Base-by-base conservation (phyloP, 2,888 invertebrate genomes). In the Pristionchus fissidentatus region DNA sequence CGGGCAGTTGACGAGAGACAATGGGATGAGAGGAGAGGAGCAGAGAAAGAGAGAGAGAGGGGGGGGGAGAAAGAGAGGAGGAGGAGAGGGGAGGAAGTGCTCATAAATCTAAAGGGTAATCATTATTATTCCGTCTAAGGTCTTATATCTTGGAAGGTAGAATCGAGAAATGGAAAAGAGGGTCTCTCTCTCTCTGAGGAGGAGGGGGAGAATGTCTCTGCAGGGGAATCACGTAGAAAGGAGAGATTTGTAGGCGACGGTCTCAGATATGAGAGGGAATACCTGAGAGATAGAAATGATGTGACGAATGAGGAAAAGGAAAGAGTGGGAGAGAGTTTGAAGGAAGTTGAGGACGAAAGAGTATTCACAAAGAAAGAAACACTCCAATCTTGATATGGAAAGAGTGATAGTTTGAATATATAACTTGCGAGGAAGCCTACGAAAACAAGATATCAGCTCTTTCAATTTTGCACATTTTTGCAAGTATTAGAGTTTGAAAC, bases 71-170 rank as follows among this genome's bases (percentile, higher is more conserved):
- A 38, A 35, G 35, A 35, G 29, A 22, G 22, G 66, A 22, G 38
- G 29, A 35, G 35, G 32, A 38, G 38, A 38, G 26, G 35, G 35
- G 66, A 35, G 66, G 35, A 32, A 66, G 66, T 32, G 29, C 35
- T 22, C 35, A 38, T 66, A 38, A 66, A 66, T 70, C 35, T 38
- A 70, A 35, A 70, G 70, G 41, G 70, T 35, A 70, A 57, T 57
- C 57, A 57, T 57, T 57, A n/a, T n/a, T n/a, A 57, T 57, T 57
- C 57, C 57, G 22, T 10, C 57, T 57, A 57, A 57, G 29, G 57
- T n/a, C 29, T 26, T 52, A n/a, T 52, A 19, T 52, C 52, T 52
- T 57, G 8, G 22, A 57, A 57, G 57, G 22, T 10, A 57, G 26
- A 57, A 22, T n/a, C n/a, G 57, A 57, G 57, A 57, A 57, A 26